phyloP scores from a whole-genome alignment of 1,140 invertebrate species.

The Leguminivora glycinivorella region DNA sequence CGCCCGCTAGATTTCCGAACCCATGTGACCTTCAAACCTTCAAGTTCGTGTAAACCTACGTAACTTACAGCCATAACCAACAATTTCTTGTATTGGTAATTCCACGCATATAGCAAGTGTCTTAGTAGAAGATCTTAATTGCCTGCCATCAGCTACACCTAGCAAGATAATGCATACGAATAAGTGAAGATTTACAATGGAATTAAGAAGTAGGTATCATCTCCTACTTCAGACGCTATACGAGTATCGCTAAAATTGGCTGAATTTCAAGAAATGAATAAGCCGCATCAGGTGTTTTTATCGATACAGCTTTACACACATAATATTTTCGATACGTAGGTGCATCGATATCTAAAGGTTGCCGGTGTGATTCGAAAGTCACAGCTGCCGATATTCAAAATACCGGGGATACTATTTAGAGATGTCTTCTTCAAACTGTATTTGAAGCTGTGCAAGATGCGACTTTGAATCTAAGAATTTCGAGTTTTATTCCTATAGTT shows the following conservation, averaged over 20 bases:
- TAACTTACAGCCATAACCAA: no score
- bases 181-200: no score
- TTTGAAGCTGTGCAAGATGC: neutral
- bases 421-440: conserved; percentile 13
- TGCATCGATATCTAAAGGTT: conserved; percentile 9
- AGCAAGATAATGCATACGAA: no score
- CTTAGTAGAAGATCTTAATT: no score
- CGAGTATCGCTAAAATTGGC: neutral
- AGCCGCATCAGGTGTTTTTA: neutral
- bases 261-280: neutral
- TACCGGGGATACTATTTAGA: neutral
- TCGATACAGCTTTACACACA: neutral
- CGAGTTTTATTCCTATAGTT: conserved; percentile 1
- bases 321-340: neutral
- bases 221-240: neutral
- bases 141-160: no score
- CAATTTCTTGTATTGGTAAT: no score
- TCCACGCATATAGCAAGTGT: no score
- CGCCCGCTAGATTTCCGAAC: no score
- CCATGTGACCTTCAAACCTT: no score
- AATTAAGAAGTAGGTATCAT: neutral
- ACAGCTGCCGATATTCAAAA: conserved; percentile 1
- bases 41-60: no score
- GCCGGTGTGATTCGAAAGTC: neutral
- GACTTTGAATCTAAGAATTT: neutral